Evolutionary conservation across 2,797 vertebrate genomes (phyloP).

Genomic region (Tauraco hartlaubi): DNA sequence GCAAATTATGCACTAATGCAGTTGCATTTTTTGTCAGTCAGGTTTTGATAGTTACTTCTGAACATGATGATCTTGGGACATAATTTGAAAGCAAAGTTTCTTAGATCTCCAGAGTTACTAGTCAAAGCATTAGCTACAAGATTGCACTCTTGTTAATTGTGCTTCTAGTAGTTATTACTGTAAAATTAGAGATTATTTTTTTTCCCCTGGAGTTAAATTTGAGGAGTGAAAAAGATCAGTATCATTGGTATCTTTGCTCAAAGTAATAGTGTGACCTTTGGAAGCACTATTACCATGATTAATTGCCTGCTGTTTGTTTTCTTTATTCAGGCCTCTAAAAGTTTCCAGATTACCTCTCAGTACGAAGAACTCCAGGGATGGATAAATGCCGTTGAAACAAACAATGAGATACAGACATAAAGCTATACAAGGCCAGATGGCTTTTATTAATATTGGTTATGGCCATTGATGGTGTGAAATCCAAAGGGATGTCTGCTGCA

Average conservation of each 20-base stretch:
- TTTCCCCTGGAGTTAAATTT: not conserved
- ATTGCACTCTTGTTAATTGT: not conserved
- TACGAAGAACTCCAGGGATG: not conserved
- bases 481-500: not conserved
- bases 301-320: constrained; percentile 1
- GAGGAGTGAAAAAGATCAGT: not conserved
- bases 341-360: constrained; percentile 29
- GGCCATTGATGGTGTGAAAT: not conserved
- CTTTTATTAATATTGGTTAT: constrained; percentile 19
- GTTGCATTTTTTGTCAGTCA: not conserved
- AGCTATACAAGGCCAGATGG: not conserved
- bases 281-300: not conserved
- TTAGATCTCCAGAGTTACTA: not conserved
- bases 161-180: not conserved
- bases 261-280: not conserved
- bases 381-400: not conserved
- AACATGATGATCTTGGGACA: not conserved
- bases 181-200: not conserved
- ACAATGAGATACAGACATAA: not conserved
- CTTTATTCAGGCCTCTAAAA: not conserved
- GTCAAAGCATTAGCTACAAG: not conserved
- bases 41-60: not conserved
- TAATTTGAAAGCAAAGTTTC: not conserved
- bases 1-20: not conserved
- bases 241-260: not conserved